Base-by-base conservation (phyloP, 2,888 invertebrate genomes). In the Platypus cylindrus region DNA sequence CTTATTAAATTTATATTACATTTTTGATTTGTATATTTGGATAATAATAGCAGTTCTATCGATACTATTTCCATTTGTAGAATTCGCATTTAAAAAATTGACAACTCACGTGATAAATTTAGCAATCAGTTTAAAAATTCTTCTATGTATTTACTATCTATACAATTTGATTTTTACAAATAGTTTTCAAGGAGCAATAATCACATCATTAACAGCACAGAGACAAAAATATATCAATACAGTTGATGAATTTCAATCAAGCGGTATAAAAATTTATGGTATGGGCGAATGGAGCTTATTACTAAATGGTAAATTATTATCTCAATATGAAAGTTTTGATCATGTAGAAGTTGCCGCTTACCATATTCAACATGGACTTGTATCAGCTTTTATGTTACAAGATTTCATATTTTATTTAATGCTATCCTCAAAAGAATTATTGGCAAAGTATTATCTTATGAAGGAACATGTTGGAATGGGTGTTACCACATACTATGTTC, bases 11-110 rank as follows among this genome's bases (percentile, higher is more conserved):
- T 11, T 39, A 13, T 18, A 26, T 7, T 29, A 24, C 18, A 28
- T 36, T n/a, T 39, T 36, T 24, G 39, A 39, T n/a, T 5, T 3
- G 3, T 39, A 39, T 17, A 27, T 33, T 13, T 39, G 39, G 39
- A 13, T 18, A n/a, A 15, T 34, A 8, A 27, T 34, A 9, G 28
- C 23, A 17, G 15, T 26, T 22, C n/a, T 32, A 1, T 16, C n/a
- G 3, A 20, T 32, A 1, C 9, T 32, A 5, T 36, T 36, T 8
- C 5, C 8, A 7, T 5, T 22, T 20, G n/a, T n/a, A n/a, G n/a
- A n/a, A n/a, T n/a, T n/a, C n/a, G n/a, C n/a, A n/a, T n/a, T n/a
- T n/a, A n/a, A n/a, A n/a, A n/a, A n/a, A n/a, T n/a, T n/a, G n/a
- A n/a, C n/a, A n/a, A n/a, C n/a, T n/a, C n/a, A n/a, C n/a, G n/a